phyloP scores from a whole-genome alignment of 1,140 invertebrate genomes.

The Campoletis sonorensis region DNA sequence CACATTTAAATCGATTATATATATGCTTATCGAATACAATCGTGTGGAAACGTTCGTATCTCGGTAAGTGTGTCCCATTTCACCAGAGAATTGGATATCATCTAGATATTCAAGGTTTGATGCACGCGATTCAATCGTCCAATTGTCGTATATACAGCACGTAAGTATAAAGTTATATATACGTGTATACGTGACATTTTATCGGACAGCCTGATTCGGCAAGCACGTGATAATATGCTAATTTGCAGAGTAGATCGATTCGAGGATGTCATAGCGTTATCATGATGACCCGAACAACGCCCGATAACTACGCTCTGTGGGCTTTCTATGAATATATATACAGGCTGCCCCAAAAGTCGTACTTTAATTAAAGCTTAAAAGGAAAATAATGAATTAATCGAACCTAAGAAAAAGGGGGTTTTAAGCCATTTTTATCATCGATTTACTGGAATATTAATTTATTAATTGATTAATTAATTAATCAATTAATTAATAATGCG shows the following conservation, averaged over 20 bases:
- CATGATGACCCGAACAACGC: conserved; percentile 58
- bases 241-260: conserved; percentile 64
- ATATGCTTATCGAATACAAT: no score
- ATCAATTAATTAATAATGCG: no score
- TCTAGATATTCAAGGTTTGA: neutral
- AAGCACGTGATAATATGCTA: conserved; percentile 66
- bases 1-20: neutral
- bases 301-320: conserved; percentile 53
- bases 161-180: conserved; percentile 12
- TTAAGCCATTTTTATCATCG: no score
- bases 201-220: conserved; percentile 56
- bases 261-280: conserved; percentile 60
- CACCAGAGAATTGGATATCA: neutral
- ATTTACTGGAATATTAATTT: no score
- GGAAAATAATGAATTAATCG: no score
- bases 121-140: conserved; percentile 48
- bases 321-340: neutral
- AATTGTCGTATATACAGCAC: conserved; percentile 54
- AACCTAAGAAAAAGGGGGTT: no score
- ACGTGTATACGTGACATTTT: conserved; percentile 59
- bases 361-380: no score
- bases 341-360: no score
- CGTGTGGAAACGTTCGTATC: neutral
- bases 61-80: neutral
- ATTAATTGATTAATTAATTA: no score